Evolutionary conservation across 2,113 vertebrate genomes (phyloP), one percentile per base, ranked within the genome.

Genomic region (Blennius ocellaris): DNA sequence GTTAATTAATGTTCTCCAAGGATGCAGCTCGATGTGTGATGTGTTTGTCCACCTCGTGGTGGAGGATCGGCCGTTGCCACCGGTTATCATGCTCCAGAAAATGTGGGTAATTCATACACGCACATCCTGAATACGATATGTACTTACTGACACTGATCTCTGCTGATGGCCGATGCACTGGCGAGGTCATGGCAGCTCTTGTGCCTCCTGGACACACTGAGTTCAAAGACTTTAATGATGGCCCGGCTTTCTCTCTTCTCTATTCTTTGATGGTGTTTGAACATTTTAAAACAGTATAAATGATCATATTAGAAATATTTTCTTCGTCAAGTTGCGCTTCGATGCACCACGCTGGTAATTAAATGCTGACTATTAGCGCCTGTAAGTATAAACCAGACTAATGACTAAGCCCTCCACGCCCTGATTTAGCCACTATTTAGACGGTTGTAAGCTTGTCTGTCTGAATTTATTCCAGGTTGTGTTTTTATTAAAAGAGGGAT

Each of bases 111-210:
- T 38, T 62, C 51, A 44, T 44, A 55, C 15, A 73, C 8, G 43
- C 30, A 47, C 36, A 64, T 43, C 7, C 36, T 30, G 21, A 30
- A 15, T 11, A 44, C 50, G 48, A 15, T 41, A 47, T 11, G 67
- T 2, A 53, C 2, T 52, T 47, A 52, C 61, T 66, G 77, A 86
- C 61, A 51, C 55, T 80, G 82, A 85, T 83, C 10, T 59, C 69
- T 73, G 69, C 68, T 70, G 83, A 86, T 56, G 63, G 78, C 55
- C 68, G 48, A 76, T 68, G 82, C 73, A 70, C 69, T 80, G 40
- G 43, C 82, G 84, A 88, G 89, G 84, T 90, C 83, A 55, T 12
- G 10, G 51, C 78, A 57, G 85, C 44, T 70, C 50, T 49, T 68
- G 69, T 63, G 59, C 83, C 83, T 87, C 70, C 70, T 67, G 73